Evolutionary conservation across 2,888 invertebrate species (phyloP), one percentile per base, ranked within the genome.

Genomic region (Eupeodes luniger): DNA sequence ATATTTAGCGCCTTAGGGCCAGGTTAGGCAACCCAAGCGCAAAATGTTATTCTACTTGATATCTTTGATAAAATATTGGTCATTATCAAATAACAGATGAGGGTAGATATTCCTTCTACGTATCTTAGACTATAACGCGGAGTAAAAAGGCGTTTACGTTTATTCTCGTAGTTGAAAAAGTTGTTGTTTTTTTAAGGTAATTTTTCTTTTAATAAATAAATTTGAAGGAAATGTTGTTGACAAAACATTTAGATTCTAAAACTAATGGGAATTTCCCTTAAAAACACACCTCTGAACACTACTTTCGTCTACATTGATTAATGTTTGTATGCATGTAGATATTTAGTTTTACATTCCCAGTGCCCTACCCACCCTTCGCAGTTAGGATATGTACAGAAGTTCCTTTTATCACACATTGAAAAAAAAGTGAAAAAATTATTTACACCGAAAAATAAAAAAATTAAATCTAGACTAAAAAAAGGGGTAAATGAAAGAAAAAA

Each of bases 171-270:
- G 27, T 27, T 27, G 2, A 3, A 27, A 27, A 27, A 27, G 27
- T 27, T 27, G 27, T 3, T 19, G 1, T 27, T 27, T 27, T 27
- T 27, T 27, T 2, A 27, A 27, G 3, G 27, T 27, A 27, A 19
- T 19, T 19, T 19, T 19, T 19, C 19, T 27, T 27, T 27, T 27
- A 27, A 27, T 96, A 70, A 97, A 97, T 40, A 40, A 40, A 40
- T 40, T 51, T 2, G 5, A 51, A 16, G 27, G 3, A 19, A 27
- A 27, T 27, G 1, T 27, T 2, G 27, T 27, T 27, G 27, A 27
- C 27, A 27, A 27, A 27, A 27, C 3, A 27, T 27, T 27, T 27
- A 27, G 0, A 27, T 27, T 3, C 27, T n/a, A 16, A 12, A 14
- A 47, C 12, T 19, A 10, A 27, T 2, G 12, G 57, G 57, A 55